These are phyloP conservation scores for Microcebus murinus DNA, from an alignment of 2,113 vertebrate genomes.

Conservation along the genomic window DNA sequence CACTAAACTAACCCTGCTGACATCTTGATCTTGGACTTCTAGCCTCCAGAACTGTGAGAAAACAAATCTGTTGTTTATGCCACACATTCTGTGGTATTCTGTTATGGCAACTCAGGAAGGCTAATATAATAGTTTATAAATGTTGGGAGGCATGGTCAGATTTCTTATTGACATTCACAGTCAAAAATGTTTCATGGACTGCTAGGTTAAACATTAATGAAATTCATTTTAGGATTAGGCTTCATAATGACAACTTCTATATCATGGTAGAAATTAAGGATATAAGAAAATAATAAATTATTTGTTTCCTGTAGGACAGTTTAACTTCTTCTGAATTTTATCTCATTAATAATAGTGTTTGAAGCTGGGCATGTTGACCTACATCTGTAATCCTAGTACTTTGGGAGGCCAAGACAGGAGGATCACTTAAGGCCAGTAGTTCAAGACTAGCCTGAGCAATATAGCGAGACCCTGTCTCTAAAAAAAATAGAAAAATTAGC, in stretches of 20 bases:
- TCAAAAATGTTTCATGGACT: neutral
- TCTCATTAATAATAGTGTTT: neutral
- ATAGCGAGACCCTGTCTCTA: too few species aligned
- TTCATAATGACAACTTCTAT: neutral
- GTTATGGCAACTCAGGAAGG: neutral
- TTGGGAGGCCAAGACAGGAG: too few species aligned
- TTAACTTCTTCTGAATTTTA: neutral
- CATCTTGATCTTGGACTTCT: neutral
- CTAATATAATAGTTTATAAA: neutral
- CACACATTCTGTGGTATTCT: neutral
- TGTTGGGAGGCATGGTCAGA: neutral
- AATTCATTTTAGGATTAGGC: neutral
- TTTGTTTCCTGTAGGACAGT: neutral
- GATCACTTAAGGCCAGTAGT: too few species aligned
- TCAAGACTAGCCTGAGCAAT: too few species aligned
- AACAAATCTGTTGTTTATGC: neutral
- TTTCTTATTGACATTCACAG: neutral
- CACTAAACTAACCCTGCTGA: neutral
- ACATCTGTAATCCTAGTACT: too few species aligned
- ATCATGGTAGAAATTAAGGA: neutral
- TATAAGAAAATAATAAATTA: neutral
- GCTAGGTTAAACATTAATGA: neutral
- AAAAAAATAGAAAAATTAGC: too few species aligned
- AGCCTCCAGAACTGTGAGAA: neutral
- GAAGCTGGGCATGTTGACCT: too few species aligned